Evolutionary conservation across 2,113 vertebrate genomes (phyloP), one percentile per base, ranked within the genome.

Genomic region (Neogobius melanostomus): DNA sequence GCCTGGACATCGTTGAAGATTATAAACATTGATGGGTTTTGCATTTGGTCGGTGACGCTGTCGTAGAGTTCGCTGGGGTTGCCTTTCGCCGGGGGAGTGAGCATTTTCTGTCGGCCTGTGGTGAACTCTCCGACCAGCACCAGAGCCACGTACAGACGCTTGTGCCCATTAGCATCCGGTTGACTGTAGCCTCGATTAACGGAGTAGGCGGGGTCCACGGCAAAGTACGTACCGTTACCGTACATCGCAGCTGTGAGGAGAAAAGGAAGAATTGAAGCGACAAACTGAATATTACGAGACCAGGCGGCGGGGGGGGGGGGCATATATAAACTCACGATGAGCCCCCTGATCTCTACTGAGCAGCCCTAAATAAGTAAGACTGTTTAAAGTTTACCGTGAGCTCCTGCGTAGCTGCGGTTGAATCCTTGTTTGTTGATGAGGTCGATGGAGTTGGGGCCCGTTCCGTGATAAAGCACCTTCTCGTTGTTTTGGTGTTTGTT

Each of bases 321-420:
- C n/a, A n/a, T n/a, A n/a, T n/a, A n/a, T n/a, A n/a, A n/a, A n/a
- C n/a, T n/a, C n/a, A n/a, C n/a, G 3, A 36, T 36, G 28, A 36
- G 28, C 28, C 28, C 28, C 28, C 28, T 4, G 28, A 36, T 36
- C n/a, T 54, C 15, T 8, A 15, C 6, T 53, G n/a, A 53, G 16
- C 51, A 15, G 51, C 14, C 12, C 3, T 15, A 4, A 8, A 16
- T 57, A 17, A 57, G 6, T 15, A 28, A 7, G 28, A 14, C 2
- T 3, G 45, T 16, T 21, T 21, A 21, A 21, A 21, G 21, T 21
- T 69, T 93, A 98, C 96, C 95, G 0, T 97, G 89, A 9, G 6
- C 16, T 62, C 95, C 96, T 36, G 95, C 94, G 1, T 93, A 95
- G 90, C 94, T 95, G 52, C 95, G 94, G 87, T 98, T 95, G 87